Evolutionary conservation across 35 echinoderm and acorn worm species (phyloP).

Genomic region (Apostichopus japonicus): DNA sequence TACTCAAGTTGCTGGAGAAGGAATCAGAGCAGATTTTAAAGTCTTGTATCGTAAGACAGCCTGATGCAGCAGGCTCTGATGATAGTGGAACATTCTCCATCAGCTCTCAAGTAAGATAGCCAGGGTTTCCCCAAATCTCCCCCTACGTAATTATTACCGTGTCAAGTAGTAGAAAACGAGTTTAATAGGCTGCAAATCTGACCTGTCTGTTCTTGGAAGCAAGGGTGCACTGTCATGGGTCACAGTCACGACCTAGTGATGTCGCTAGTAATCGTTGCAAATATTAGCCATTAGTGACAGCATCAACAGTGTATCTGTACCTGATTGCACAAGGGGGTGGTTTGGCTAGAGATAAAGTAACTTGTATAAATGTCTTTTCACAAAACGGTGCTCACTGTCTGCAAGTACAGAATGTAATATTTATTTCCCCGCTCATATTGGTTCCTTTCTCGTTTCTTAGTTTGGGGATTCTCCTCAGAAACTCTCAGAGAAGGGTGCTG

Average conservation of each 20-base stretch:
- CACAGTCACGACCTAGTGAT: too few species aligned
- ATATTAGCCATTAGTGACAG: too few species aligned
- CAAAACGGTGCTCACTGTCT: too few species aligned
- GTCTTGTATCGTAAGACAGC: slow-evolving; percentile 77
- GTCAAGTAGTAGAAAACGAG: not conserved
- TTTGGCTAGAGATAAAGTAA: not conserved
- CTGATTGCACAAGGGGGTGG: not conserved
- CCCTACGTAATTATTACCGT: not conserved
- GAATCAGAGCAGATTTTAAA: slow-evolving; percentile 69
- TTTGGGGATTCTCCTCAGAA: slow-evolving; percentile 92
- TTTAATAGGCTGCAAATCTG: not conserved
- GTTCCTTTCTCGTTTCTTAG: slow-evolving; percentile 41
- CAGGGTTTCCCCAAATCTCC: not conserved
- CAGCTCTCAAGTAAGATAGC: slow-evolving; percentile 33
- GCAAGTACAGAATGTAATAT: too few species aligned
- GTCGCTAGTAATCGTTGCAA: too few species aligned
- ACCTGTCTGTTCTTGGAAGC: not conserved
- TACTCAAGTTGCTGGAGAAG: slow-evolving; percentile 91
- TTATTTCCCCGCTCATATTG: not conserved
- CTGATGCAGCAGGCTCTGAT: slow-evolving; percentile 82
- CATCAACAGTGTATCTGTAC: too few species aligned
- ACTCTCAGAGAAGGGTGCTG: slow-evolving; percentile 86
- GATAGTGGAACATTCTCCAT: slow-evolving; percentile 74
- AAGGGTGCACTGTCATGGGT: too few species aligned
- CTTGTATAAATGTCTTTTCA: too few species aligned